Base-by-base conservation (phyloP, 1,140 invertebrate genomes). In the Maniola jurtina region DNA sequence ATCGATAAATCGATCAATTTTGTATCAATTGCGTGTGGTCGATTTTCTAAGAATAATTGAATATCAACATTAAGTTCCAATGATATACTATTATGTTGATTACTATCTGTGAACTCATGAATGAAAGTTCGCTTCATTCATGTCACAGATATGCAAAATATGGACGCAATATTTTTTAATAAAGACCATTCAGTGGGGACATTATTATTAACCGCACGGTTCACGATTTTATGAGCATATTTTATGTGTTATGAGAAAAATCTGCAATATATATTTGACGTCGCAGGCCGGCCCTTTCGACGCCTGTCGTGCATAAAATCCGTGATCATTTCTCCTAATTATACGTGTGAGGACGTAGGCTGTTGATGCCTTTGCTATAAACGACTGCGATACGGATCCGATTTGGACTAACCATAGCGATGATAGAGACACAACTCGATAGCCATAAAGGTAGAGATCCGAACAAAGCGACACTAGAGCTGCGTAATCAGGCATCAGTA, bases 1-100 rank as follows among this genome's bases (percentile, higher is more conserved):
- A 89, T 89, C 88, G 88, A 88, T 88, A 90, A 88, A 86, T 80
- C 79, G 85, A 81, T 80, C 81, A 77, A 86, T 86, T 86, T 79
- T 80, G 83, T 61, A 75, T 77, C 71, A 76, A 85, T 89, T 83
- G 86, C 81, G 86, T 85, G 86, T 88, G 85, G 86, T 88, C 86
- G 85, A 81, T 76, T 77, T 79, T 86, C 79, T 82, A 83, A 84
- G 77, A 85, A 86, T 83, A 83, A 89, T 88, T 86, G 81, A 85
- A 85, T 86, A 88, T 83, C 77, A 82, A 84, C 80, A 84, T 79
- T 79, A 79, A 77, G 71, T 73, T 75, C 73, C 68, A 68, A 81
- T 86, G 77, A 62, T 83, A 80, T 84, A 76, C 61, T 77, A 84
- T 89, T 86, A 84, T 70, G 72, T 76, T 86, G 82, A 86, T 84